These are phyloP conservation scores for Cotesia congregata DNA, from an alignment of 2,888 invertebrate species.

Conservation along the genomic window DNA sequence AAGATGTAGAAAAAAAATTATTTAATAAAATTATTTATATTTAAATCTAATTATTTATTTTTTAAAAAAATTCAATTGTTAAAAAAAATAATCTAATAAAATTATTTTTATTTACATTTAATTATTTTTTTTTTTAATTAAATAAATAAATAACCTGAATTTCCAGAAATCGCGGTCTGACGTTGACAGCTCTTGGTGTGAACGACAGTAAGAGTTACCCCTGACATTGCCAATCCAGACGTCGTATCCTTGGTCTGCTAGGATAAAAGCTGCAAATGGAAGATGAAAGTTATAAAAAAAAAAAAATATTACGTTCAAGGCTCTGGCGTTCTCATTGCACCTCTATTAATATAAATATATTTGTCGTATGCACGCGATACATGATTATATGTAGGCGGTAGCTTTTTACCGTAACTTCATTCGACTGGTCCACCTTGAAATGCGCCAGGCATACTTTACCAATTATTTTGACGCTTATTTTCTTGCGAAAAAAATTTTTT, in stretches of 20 bases:
- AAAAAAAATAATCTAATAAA: too few species aligned
- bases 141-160: constrained; percentile 34
- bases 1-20: too few species aligned
- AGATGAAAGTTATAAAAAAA: constrained; percentile 10
- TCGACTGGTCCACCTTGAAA: not conserved
- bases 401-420: not conserved
- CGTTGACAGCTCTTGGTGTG: constrained; percentile 34
- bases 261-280: constrained; percentile 70
- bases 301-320: constrained; percentile 16
- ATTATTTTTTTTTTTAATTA: not conserved
- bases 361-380: not conserved
- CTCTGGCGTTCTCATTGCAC: constrained; percentile 19
- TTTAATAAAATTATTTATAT: too few species aligned
- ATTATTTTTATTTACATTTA: too few species aligned
- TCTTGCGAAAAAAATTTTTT: constrained; percentile 1
- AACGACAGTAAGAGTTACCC: constrained; percentile 41
- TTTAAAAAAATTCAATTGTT: too few species aligned
- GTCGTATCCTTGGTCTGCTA: constrained; percentile 75
- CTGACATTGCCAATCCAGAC: constrained; percentile 74
- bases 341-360: not conserved
- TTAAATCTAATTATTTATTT: too few species aligned
- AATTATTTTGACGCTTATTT: not conserved
- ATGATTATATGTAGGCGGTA: not conserved
- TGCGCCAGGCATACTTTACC: not conserved
- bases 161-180: constrained; percentile 35